Percentiles rank a stretch among this genome's conserved stretches.
phyloP scores from a whole-genome alignment of 2,113 vertebrate genomes.

The Megaceryle torquata region DNA sequence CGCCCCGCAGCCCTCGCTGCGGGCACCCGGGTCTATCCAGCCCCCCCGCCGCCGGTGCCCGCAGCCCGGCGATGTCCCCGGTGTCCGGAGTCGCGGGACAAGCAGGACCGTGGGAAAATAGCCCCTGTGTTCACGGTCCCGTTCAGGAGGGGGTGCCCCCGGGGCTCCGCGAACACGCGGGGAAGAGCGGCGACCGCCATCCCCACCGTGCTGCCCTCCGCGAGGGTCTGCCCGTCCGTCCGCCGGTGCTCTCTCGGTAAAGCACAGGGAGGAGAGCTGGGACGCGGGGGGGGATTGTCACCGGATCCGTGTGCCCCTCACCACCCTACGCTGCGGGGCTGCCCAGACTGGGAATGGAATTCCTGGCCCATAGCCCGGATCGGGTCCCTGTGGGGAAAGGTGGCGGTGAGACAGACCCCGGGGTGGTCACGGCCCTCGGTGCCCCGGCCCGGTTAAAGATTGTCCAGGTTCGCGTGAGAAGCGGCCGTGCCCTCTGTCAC shows the following conservation, averaged over 20 bases:
- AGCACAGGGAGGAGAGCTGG: background rate
- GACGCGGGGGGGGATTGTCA: background rate
- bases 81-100: background rate
- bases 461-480: slow-evolving; percentile 19
- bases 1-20: background rate
- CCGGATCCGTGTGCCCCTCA: background rate
- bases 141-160: too few relatives aligned
- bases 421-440: background rate
- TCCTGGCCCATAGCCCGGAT: background rate
- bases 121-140: background rate
- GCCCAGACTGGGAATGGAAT: background rate
- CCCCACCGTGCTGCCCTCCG: background rate
- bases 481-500: background rate
- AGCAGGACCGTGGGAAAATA: background rate
- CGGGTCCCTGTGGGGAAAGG: background rate
- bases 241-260: background rate
- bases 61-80: background rate
- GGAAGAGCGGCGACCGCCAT: background rate
- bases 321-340: too few relatives aligned
- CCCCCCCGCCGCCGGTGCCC: background rate
- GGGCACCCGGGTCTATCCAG: background rate
- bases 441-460: background rate
- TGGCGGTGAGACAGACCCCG: background rate
- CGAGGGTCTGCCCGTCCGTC: background rate
- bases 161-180: background rate